Base-by-base conservation (phyloP, 2,113 vertebrate species). In the Siphamia tubifer region DNA sequence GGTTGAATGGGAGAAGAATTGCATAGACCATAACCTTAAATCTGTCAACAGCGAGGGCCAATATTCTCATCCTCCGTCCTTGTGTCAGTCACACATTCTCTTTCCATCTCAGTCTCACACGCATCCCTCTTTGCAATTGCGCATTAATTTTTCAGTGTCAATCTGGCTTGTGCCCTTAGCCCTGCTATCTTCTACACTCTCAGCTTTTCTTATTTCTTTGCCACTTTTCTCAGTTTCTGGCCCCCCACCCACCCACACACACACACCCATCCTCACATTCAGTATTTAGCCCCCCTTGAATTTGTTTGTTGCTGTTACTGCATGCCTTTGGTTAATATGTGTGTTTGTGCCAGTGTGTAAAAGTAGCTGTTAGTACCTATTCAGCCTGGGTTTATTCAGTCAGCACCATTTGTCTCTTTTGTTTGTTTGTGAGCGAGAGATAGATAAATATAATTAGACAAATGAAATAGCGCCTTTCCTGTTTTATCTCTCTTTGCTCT, bases 71-170 rank as follows among this genome's bases (percentile, higher is more conserved):
- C 47, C 67, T 69, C 45, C 34, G 36, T 89, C 81, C 75, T 70
- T 23, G 44, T 80, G 84, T 84, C 84, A 79, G 70, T 84, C 83
- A 68, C 73, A 80, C 72, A 58, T 70, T 84, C 58, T 45, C 36
- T 68, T 38, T 82, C 66, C 57, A 34, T 83, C 77, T 39, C 32
- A 15, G 49, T 54, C 78, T 68, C 64, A 10, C 72, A 48, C 17
- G 6, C 69, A 44, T 65, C 57, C 65, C 77, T 77, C 72, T 85
- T 82, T 76, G 85, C 79, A 70, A 83, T 91, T 85, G 84, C 77
- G 45, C 92, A 93, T 92, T 75, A 91, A 92, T 92, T 87, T 92
- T 93, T 93, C 87, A 92, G 86, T 84, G 87, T 87, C 91, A 91
- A 89, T 92, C 91, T 92, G 89, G 75, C 81, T 81, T 48, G 48